Evolutionary conservation across 2,113 vertebrate species (phyloP).

Genomic region (Orcinus orca): DNA sequence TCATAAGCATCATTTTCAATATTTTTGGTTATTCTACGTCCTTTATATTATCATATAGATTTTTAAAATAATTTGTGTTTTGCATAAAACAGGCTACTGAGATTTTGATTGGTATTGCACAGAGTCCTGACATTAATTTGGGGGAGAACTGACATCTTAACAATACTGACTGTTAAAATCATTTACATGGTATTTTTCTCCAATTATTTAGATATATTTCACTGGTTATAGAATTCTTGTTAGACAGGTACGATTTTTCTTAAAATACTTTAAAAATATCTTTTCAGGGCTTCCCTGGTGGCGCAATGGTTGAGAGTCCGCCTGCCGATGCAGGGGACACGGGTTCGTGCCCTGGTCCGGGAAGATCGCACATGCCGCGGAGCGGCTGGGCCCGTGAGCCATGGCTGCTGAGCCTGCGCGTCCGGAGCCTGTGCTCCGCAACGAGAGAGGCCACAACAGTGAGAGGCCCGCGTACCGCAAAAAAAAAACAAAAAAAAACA

Average conservation of each 20-base stretch:
- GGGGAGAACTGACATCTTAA: background rate
- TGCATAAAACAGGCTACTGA: background rate
- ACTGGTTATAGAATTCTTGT: background rate
- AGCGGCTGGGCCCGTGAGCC: too few relatives aligned
- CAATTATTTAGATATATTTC: background rate
- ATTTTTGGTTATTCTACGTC: background rate
- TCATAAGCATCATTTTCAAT: background rate
- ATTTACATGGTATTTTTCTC: background rate
- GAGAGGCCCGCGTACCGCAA: too few relatives aligned
- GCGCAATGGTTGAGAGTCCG: too few relatives aligned
- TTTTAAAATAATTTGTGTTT: conserved; percentile 14
- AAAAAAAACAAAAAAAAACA: too few relatives aligned
- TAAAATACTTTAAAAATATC: background rate
- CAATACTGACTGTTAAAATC: background rate
- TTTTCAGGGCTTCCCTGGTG: background rate
- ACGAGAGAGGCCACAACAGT: too few relatives aligned
- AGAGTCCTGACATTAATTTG: background rate
- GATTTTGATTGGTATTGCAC: background rate
- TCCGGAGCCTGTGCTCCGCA: too few relatives aligned
- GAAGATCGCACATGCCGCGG: too few relatives aligned
- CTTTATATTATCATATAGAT: background rate
- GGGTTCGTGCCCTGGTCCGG: too few relatives aligned
- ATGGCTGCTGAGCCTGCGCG: too few relatives aligned
- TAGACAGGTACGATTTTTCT: background rate
- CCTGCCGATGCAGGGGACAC: too few relatives aligned